Conservation (phyloP, 2,113 vertebrate species). For the Todiramphus saurophagus region DNA sequence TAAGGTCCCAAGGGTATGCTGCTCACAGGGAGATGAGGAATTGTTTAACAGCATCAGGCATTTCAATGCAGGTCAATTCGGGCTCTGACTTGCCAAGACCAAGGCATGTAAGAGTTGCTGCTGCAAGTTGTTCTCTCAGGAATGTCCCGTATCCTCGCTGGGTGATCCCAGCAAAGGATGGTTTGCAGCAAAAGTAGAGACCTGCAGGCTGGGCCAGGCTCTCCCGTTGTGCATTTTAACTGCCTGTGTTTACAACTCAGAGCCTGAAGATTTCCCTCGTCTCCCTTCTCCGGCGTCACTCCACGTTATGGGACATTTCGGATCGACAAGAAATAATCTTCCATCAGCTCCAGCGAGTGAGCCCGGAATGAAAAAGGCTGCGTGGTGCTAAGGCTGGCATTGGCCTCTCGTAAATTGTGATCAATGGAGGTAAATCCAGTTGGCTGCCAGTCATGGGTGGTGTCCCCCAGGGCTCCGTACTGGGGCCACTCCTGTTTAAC, state of each 20-base stretch:
- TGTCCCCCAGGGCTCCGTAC: too few relatives aligned
- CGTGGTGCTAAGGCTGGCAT: not conserved
- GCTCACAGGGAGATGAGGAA: not conserved
- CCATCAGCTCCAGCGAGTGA: not conserved
- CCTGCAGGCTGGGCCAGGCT: not conserved
- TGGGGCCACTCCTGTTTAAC: too few relatives aligned
- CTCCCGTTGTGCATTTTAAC: not conserved
- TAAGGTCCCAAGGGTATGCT: not conserved
- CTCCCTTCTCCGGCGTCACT: not conserved
- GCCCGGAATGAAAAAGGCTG: not conserved
- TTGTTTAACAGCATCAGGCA: not conserved
- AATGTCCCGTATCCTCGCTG: fast-evolving
- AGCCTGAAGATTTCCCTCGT: not conserved
- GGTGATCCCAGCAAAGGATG: not conserved
- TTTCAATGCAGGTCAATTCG: not conserved
- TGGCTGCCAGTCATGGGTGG: too few relatives aligned
- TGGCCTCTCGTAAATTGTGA: not conserved
- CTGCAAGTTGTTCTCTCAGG: not conserved
- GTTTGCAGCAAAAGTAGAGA: not conserved
- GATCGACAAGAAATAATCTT: not conserved
- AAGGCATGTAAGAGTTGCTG: not conserved
- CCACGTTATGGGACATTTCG: not conserved
- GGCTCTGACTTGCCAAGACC: not conserved
- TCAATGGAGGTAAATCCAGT: too few relatives aligned
- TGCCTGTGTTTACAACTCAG: not conserved